phyloP scores from a whole-genome alignment of 2,888 invertebrate genomes.

The Drosophila sordidula region DNA sequence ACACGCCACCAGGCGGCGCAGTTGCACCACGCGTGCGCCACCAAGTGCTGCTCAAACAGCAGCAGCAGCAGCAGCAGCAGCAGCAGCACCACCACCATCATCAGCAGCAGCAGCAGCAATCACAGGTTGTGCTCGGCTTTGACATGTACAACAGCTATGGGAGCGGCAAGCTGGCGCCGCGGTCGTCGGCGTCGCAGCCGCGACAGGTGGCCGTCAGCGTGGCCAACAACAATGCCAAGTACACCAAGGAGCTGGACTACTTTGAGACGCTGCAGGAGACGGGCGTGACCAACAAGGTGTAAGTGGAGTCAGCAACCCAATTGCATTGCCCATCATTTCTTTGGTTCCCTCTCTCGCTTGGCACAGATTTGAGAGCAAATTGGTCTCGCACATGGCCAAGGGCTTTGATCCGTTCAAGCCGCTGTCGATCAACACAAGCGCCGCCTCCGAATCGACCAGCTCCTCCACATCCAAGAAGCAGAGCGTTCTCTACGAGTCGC shows the following conservation, averaged over 20 bases:
- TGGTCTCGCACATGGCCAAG: constrained; percentile 83
- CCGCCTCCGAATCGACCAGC: constrained; percentile 53
- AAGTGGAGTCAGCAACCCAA: constrained; percentile 37
- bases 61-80: constrained; percentile 27
- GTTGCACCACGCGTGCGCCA: constrained; percentile 44
- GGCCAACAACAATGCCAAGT: constrained; percentile 72
- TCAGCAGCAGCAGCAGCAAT: constrained; percentile 64
- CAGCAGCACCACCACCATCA: constrained; percentile 47
- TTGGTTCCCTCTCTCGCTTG: too few relatives aligned
- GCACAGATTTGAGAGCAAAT: constrained; percentile 77
- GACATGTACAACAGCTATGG: constrained; percentile 82
- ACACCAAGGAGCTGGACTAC: constrained; percentile 82
- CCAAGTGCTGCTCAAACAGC: constrained; percentile 50
- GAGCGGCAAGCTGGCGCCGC: constrained; percentile 61
- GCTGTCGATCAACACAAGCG: constrained; percentile 81
- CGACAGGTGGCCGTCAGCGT: constrained; percentile 60
- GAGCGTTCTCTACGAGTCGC: constrained; percentile 80
- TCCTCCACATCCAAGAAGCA: constrained; percentile 67
- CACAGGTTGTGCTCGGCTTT: constrained; percentile 68
- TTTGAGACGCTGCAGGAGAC: constrained; percentile 84
- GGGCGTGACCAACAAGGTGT: constrained; percentile 85
- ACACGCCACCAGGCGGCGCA: constrained; percentile 51
- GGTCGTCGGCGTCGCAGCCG: constrained; percentile 33
- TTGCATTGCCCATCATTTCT: too few relatives aligned
- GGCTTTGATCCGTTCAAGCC: constrained; percentile 84